Percentiles rank a stretch among this genome's conserved stretches.
phyloP scores from a whole-genome alignment of 2,888 invertebrate species.

The Tiliacea citrago region DNA sequence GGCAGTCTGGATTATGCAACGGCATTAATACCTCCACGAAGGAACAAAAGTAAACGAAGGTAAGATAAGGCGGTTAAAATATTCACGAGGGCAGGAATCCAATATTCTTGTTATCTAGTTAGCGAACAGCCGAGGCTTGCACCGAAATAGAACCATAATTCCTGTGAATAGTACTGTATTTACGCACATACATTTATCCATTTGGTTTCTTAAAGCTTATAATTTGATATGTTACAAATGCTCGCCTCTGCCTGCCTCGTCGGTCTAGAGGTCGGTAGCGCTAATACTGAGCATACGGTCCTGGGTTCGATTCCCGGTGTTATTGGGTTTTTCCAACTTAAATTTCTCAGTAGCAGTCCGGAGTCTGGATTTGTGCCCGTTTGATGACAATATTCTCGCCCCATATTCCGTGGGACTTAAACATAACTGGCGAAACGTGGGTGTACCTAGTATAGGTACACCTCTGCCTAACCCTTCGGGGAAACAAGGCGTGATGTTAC shows the following conservation, averaged over 20 bases:
- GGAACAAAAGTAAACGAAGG: conserved; percentile 71
- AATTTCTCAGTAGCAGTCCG: background rate
- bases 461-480: background rate
- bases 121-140: conserved; percentile 54
- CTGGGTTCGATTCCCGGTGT: background rate
- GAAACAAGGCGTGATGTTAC: background rate
- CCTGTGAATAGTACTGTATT: conserved; percentile 24
- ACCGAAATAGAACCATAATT: conserved; percentile 44
- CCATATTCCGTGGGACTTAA: background rate
- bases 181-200: background rate
- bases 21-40: conserved; percentile 73
- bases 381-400: background rate
- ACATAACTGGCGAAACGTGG: background rate
- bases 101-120: conserved; percentile 74
- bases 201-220: background rate
- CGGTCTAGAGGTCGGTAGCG: background rate
- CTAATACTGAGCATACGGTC: background rate
- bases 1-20: conserved; percentile 71
- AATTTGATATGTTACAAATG: background rate
- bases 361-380: background rate
- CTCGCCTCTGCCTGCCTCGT: background rate
- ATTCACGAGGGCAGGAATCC: conserved; percentile 73
- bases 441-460: background rate
- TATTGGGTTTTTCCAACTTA: background rate
- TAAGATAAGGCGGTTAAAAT: conserved; percentile 74